Percentiles rank a stretch among this genome's conserved stretches.
These are phyloP conservation scores for Athalia circularis DNA, from an alignment of 2,888 invertebrate species.

Conservation along the genomic window DNA sequence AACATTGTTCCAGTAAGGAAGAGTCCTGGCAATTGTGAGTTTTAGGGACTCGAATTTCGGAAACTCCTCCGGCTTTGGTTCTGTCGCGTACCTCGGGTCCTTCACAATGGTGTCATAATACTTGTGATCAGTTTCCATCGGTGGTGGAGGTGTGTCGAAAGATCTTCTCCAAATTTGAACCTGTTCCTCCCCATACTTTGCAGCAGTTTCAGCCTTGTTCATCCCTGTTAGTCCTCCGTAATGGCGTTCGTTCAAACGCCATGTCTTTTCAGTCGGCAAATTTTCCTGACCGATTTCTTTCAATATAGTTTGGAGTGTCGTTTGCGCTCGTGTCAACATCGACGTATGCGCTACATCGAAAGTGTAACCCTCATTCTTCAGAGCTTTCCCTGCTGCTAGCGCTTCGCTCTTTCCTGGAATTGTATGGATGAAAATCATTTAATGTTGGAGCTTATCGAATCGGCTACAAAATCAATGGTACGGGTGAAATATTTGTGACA, in stretches of 20 bases:
- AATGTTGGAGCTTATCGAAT: background rate
- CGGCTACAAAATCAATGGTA: background rate
- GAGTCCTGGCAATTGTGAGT: conserved; percentile 86
- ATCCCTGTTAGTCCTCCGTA: conserved; percentile 91
- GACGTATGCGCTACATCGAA: conserved; percentile 91
- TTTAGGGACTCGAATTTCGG: conserved; percentile 90
- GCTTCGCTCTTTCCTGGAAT: conserved; percentile 82
- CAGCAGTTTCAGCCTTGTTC: conserved; percentile 90
- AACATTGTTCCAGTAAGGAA: conserved; percentile 91
- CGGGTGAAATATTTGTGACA: background rate
- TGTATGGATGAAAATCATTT: background rate
- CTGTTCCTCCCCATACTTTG: conserved; percentile 90
- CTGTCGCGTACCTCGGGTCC: conserved; percentile 83
- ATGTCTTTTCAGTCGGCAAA: conserved; percentile 83
- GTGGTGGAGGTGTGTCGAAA: conserved; percentile 88
- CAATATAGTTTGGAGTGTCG: conserved; percentile 83
- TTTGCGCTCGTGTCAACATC: conserved; percentile 85
- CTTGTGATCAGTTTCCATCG: conserved; percentile 85
- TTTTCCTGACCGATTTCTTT: conserved; percentile 81
- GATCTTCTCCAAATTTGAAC: conserved; percentile 92
- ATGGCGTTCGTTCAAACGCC: conserved; percentile 92
- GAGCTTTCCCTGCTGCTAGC: conserved; percentile 81
- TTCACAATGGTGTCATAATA: conserved; percentile 86
- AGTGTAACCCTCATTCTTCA: conserved; percentile 81
- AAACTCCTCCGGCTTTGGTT: conserved; percentile 85